Conservation (phyloP, 2,113 vertebrate species). For the Bubo bubo region DNA sequence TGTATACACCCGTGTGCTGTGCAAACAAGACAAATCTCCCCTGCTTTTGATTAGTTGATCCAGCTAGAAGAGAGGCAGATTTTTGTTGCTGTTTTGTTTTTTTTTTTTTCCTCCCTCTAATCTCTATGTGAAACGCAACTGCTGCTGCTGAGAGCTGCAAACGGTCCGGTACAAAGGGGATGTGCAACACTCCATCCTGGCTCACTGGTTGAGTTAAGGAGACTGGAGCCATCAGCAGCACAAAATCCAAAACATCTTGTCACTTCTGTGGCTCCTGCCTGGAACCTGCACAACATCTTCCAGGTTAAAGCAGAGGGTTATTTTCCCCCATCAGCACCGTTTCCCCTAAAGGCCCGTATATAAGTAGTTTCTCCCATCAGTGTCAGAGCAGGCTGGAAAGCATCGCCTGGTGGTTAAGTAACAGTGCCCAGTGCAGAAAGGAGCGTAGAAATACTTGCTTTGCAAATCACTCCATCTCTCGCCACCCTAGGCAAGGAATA, state of each 20-base stretch:
- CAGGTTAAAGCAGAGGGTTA: neutral
- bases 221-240: neutral
- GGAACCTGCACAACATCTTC: neutral
- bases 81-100: no score
- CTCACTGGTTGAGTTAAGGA: neutral
- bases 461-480: neutral
- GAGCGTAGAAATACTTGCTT: neutral
- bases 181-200: neutral
- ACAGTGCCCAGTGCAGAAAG: neutral
- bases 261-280: neutral
- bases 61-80: neutral
- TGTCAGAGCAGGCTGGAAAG: neutral
- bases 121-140: neutral
- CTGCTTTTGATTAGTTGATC: neutral
- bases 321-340: rapidly evolving
- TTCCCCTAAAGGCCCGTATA: neutral
- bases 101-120: neutral
- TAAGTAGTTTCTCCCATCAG: neutral
- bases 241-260: neutral
- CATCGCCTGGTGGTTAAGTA: neutral
- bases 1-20: neutral
- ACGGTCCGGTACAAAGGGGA: rapidly evolving
- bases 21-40: neutral
- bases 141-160: neutral
- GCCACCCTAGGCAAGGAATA: neutral